These are phyloP conservation scores for Delphinapterus leucas DNA, from an alignment of 2,113 vertebrate genomes.

Conservation along the genomic window DNA sequence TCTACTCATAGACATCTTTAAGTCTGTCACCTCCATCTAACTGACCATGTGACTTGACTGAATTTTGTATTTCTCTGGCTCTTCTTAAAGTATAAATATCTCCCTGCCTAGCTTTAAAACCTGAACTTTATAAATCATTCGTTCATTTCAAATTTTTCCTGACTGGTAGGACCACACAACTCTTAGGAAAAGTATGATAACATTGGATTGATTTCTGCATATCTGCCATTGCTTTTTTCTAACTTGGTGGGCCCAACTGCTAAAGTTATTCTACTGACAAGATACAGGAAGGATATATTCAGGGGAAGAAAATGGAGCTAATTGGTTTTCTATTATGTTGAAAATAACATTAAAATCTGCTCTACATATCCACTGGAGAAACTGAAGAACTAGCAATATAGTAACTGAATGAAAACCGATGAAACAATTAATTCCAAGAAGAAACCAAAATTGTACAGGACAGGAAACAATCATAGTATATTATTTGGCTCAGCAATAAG, in stretches of 20 bases:
- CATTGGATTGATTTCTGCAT: background rate
- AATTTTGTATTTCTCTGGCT: background rate
- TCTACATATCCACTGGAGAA: background rate
- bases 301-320: background rate
- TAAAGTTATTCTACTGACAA: background rate
- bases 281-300: background rate
- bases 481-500: background rate
- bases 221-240: background rate
- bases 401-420: background rate
- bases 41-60: background rate
- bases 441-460: background rate
- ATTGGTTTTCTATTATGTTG: background rate
- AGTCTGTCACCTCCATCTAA: background rate
- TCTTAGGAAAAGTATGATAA: background rate
- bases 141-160: background rate
- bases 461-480: background rate
- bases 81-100: background rate
- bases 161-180: background rate
- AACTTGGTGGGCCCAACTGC: background rate
- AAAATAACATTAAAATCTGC: constrained; percentile 1
- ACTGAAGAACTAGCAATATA: background rate
- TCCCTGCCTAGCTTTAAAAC: background rate
- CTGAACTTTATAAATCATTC: background rate
- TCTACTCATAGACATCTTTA: background rate
- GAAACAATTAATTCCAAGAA: background rate